Percentiles rank a stretch among this genome's conserved stretches.
Conservation (phyloP, 2,113 vertebrate species). For the Aegotheles bennettii region DNA sequence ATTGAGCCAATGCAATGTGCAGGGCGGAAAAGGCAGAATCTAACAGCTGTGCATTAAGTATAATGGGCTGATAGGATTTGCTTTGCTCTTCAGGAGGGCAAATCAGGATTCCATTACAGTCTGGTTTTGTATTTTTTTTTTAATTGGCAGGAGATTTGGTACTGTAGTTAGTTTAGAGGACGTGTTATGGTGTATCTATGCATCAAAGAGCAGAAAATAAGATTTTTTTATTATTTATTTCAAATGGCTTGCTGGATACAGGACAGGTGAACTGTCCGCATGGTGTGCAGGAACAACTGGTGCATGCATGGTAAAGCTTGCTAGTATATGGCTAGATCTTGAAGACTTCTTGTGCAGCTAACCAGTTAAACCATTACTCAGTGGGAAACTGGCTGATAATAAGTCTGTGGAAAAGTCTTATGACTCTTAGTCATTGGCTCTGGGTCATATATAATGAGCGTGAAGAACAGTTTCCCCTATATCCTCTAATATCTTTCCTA, state of each 20-base stretch:
- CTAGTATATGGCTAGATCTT: background rate
- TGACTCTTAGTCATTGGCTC: background rate
- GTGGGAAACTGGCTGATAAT: background rate
- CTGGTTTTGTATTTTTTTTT: background rate
- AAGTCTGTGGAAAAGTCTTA: background rate
- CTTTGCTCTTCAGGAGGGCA: background rate
- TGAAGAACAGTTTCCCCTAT: background rate
- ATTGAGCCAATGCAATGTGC: background rate
- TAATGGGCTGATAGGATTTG: background rate
- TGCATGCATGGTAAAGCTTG: background rate
- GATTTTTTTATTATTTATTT: background rate
- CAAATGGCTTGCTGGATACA: background rate
- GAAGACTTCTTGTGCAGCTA: background rate
- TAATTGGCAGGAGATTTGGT: background rate
- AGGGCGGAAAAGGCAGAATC: background rate
- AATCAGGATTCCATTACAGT: background rate
- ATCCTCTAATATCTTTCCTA: constrained; percentile 15
- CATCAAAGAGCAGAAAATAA: background rate
- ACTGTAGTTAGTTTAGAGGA: background rate
- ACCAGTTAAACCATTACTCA: background rate
- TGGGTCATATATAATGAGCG: background rate
- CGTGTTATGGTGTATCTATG: background rate
- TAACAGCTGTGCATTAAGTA: background rate
- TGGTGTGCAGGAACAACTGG: background rate
- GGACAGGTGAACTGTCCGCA: background rate